These are phyloP conservation scores for Danaus plexippus DNA, from an alignment of 1,140 invertebrate genomes.

Conservation along the genomic window DNA sequence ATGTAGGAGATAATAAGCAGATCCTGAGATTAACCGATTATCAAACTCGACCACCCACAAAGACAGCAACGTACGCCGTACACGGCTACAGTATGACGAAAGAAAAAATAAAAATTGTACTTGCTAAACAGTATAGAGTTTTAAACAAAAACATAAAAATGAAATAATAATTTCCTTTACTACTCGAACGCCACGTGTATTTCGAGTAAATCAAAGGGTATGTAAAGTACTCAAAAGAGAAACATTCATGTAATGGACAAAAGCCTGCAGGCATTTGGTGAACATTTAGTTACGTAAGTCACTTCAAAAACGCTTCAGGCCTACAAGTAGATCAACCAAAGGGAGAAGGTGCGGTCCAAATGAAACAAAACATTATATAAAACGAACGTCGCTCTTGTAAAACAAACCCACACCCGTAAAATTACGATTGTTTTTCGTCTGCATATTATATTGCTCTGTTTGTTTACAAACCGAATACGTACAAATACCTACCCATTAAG, in stretches of 20 bases:
- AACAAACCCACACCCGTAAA: too few species aligned
- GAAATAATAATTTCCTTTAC: neutral
- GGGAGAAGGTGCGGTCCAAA: neutral
- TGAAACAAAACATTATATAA: neutral
- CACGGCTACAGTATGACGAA: too few species aligned
- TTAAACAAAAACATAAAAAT: too few species aligned
- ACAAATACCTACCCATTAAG: constrained; percentile 21
- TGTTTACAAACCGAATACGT: neutral
- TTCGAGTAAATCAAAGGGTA: constrained; percentile 19
- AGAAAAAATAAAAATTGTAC: too few species aligned
- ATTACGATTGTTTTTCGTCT: too few species aligned
- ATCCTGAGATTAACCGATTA: too few species aligned
- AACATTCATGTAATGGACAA: constrained; percentile 39
- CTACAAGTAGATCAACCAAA: constrained; percentile 23
- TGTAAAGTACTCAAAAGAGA: constrained; percentile 30
- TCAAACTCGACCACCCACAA: too few species aligned
- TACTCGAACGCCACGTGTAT: constrained; percentile 25
- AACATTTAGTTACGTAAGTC: constrained; percentile 44
- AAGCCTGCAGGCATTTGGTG: constrained; percentile 25
- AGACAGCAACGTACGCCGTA: too few species aligned
- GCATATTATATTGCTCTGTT: too few species aligned
- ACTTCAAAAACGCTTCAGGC: constrained; percentile 33
- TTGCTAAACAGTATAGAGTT: too few species aligned
- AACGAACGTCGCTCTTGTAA: too few species aligned
- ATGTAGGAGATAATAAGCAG: too few species aligned